These are phyloP conservation scores for Pandion haliaetus DNA, from an alignment of 2,113 vertebrate genomes.

Conservation along the genomic window DNA sequence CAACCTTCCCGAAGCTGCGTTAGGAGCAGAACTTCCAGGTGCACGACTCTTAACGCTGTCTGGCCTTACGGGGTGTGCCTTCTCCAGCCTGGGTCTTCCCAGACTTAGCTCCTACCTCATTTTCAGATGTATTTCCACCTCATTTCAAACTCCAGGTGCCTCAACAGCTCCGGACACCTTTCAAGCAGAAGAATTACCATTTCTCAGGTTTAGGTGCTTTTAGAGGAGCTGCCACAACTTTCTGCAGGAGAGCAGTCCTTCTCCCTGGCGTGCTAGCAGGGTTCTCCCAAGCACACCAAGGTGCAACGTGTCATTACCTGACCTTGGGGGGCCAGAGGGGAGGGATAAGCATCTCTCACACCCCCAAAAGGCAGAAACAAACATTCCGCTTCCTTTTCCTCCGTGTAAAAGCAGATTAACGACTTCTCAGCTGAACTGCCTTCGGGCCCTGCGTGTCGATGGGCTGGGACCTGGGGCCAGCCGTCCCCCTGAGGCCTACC, in stretches of 20 bases:
- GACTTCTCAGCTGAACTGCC: too few relatives aligned
- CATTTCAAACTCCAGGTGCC: background rate
- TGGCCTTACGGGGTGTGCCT: accelerated
- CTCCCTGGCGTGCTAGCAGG: too few relatives aligned
- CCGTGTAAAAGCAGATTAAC: background rate
- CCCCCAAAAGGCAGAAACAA: background rate
- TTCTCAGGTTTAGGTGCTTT: background rate
- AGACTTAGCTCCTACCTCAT: background rate
- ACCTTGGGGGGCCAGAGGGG: too few relatives aligned
- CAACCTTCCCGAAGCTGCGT: accelerated
- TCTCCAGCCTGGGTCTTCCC: too few relatives aligned
- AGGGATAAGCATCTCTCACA: accelerated
- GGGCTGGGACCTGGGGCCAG: too few relatives aligned
- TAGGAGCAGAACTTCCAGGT: background rate
- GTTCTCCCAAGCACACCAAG: background rate
- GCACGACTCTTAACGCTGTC: accelerated
- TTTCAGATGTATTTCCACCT: background rate
- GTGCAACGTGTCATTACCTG: too few relatives aligned
- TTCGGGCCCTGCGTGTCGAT: too few relatives aligned
- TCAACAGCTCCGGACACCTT: background rate
- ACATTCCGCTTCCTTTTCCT: background rate
- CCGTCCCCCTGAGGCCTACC: background rate
- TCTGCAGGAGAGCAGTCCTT: background rate
- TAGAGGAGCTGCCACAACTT: background rate
- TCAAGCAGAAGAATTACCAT: background rate